Base-by-base conservation (phyloP, 2,113 vertebrate species). In the Trinectes maculatus region DNA sequence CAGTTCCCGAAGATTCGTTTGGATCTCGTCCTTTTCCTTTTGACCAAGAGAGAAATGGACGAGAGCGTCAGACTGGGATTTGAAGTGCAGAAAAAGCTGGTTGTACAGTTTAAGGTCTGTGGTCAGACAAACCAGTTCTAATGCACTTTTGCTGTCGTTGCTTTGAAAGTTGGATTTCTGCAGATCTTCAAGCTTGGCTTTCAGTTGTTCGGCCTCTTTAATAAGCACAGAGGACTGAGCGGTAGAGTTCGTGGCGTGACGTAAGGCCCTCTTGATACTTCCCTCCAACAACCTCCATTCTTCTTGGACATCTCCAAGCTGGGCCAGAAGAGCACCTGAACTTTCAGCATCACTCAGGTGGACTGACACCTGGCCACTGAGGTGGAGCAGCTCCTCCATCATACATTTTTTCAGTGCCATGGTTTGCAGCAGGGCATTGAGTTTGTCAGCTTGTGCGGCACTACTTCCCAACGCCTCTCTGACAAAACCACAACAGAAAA, bases 31-130 rank as follows among this genome's bases (percentile, higher is more conserved):
- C 75, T 91, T 93, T 65, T 98, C 97, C 66, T 91, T 92, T 31
- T 89, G 89, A 48, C 95, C 95, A 78, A 95, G 91, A 65, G 92
- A 90, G 73, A 93, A 94, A 57, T 92, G 92, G 64, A 91, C 87
- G 22, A 94, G 93, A 51, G 90, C 63, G n/a, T 95, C 92, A 13
- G 87, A 86, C 47, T 66, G 86, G 42, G 89, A 92, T 71, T 89
- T 91, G 16, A 96, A 84, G 1, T 86, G 37, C 9, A 83, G 77
- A 86, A 93, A 87, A 8, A 85, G 71, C 12, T 91, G 91, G 22
- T 89, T 91, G 34, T 91, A 82, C 11, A 90, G 77, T 62, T 92
- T 85, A 0, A 96, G 48, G 42, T 95, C 93, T 37, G 90, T 79
- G n/a, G 71, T 83, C 64, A 92, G 82, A 21, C 88, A 64, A 0